Conservation (phyloP, 2,113 vertebrate species). For the Laticauda laticaudata region DNA sequence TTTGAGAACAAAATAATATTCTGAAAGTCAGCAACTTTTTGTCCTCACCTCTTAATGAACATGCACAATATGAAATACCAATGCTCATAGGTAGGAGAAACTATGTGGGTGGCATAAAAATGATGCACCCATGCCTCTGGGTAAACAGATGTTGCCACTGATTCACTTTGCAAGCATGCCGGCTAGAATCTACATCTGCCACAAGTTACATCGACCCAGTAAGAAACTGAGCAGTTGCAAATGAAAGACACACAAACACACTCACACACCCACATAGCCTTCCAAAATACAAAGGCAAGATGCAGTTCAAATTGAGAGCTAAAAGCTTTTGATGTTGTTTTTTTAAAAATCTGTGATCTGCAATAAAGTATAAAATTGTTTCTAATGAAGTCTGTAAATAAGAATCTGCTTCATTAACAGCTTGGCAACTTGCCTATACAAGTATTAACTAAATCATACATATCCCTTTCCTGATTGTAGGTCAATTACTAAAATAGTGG, state of each 20-base stretch:
- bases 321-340: slow-evolving; percentile 20
- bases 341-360: neutral
- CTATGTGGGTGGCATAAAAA: slow-evolving; percentile 54
- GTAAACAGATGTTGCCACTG: slow-evolving; percentile 60
- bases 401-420: neutral
- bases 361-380: neutral
- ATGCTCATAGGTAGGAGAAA: slow-evolving; percentile 39
- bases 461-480: neutral
- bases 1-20: slow-evolving; percentile 11
- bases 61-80: slow-evolving; percentile 51
- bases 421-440: neutral
- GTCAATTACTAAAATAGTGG: neutral
- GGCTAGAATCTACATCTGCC: slow-evolving; percentile 54
- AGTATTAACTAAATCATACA: neutral
- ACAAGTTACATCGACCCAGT: slow-evolving; percentile 47
- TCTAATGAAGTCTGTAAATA: slow-evolving; percentile 9
- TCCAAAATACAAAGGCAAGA: slow-evolving; percentile 38
- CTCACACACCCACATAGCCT: slow-evolving; percentile 33
- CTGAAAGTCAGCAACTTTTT: slow-evolving; percentile 11
- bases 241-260: slow-evolving; percentile 28
- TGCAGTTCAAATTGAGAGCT: slow-evolving; percentile 18
- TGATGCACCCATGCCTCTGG: slow-evolving; percentile 52
- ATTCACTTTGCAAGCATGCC: slow-evolving; percentile 56
- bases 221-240: slow-evolving; percentile 53
- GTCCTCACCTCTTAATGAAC: slow-evolving; percentile 1